Base-by-base conservation (phyloP, 92 coral and sea anemone genomes). In the Epizoanthus scotinus region DNA sequence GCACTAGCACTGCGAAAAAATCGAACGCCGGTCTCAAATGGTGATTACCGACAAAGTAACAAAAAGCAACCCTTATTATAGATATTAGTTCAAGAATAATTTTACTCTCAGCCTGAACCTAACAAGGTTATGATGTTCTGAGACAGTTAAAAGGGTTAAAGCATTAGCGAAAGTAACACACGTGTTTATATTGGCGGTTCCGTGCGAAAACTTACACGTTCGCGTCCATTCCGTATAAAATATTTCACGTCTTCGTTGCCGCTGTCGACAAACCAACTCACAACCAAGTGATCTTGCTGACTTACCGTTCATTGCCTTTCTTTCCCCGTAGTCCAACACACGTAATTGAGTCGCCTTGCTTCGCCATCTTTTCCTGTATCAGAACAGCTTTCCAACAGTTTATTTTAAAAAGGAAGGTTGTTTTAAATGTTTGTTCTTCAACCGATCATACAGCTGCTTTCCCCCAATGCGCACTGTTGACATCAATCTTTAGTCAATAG, bases 351-450 rank as follows among this genome's bases (percentile, higher is more conserved):
- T 75, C 81, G 40, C 13, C 53, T 25, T 75, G 60, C 68, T 59
- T 75, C 40, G 81, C 68, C 68, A 60, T 75, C 49, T 75, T 75
- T 75, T 31, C 24, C 58, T 31, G 47, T 75, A 36, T 75, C 81
- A 2, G 68, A 63, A 38, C 68, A 58, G 40, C 58, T 58, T 49
- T 58, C 26, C 57, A 75, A 58, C 68, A 75, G 55, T 22, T n/a
- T n/a, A n/a, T n/a, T n/a, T n/a, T n/a, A n/a, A n/a, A n/a, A n/a
- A 21, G 36, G 36, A 36, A 54, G 65, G 61, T 58, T n/a, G n/a
- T n/a, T n/a, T n/a, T n/a, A n/a, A 49, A n/a, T 38, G 63, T 75
- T 59, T 59, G 36, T 75, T 75, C 61, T 54, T 55, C 81, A 31
- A 13, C 67, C 61, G 34, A 53, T 31, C 67, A 66, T 58, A 24